phyloP scores from a whole-genome alignment of 2,888 invertebrate species.

The Omphaloscelis lunosa region DNA sequence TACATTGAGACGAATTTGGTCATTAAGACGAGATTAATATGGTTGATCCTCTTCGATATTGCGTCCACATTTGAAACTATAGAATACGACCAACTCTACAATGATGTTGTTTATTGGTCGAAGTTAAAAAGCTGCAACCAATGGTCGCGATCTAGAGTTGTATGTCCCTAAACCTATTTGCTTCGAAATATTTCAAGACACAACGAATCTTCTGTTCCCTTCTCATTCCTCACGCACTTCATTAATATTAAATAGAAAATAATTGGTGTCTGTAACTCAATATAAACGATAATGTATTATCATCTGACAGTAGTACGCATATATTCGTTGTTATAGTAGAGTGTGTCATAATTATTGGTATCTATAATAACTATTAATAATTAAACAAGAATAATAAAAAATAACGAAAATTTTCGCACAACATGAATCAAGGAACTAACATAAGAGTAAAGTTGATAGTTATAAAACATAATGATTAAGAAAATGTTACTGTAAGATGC shows the following conservation, averaged over 20 bases:
- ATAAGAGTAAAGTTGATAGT: slow-evolving; percentile 84
- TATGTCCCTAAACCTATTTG: slow-evolving; percentile 58
- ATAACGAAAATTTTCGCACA: slow-evolving; percentile 89
- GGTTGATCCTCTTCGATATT: slow-evolving; percentile 39
- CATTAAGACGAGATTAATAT: slow-evolving; percentile 10
- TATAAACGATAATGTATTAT: slow-evolving; percentile 77
- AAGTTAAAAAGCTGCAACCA: slow-evolving; percentile 1
- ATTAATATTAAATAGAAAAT: slow-evolving; percentile 80
- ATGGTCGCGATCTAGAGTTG: slow-evolving; percentile 40
- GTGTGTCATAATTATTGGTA: slow-evolving; percentile 83
- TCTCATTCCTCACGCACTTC: slow-evolving; percentile 77
- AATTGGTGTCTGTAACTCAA: slow-evolving; percentile 88
- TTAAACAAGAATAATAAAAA: slow-evolving; percentile 72
- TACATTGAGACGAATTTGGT: slow-evolving; percentile 39
- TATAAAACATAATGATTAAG: slow-evolving; percentile 78
- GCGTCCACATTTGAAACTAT: slow-evolving; percentile 41
- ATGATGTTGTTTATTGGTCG: slow-evolving; percentile 28
- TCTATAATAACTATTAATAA: slow-evolving; percentile 77
- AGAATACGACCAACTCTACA: slow-evolving; percentile 28
- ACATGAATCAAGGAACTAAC: slow-evolving; percentile 87
- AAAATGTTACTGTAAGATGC: slow-evolving; percentile 70
- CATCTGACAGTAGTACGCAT: slow-evolving; percentile 80
- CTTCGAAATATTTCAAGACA: slow-evolving; percentile 77
- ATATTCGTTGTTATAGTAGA: slow-evolving; percentile 85
- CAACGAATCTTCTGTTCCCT: slow-evolving; percentile 83